A percentile compares a stretch with the other conserved stretches of the same genome.
Evolutionary conservation across 2,113 vertebrate genomes (phyloP).

Genomic region (Mobula hypostoma): DNA sequence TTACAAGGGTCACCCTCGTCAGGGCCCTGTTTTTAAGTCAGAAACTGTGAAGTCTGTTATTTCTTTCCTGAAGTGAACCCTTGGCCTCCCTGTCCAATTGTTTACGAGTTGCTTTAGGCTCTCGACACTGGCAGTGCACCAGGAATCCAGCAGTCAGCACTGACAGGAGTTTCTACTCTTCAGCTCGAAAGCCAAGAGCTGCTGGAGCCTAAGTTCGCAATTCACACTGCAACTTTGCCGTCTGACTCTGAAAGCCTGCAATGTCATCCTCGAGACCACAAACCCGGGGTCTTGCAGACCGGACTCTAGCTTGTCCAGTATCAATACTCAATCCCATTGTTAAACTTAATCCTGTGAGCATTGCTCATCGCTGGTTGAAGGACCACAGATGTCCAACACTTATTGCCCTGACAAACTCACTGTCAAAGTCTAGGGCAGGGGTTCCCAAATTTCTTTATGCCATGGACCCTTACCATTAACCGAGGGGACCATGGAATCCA

Average conservation of each 20-base stretch:
- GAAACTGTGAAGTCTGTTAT: conserved; percentile 48
- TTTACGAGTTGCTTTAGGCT: conserved; percentile 43
- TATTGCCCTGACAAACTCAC: neutral
- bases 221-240: neutral
- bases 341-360: neutral
- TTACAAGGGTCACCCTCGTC: conserved; percentile 54
- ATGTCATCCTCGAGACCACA: neutral
- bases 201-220: neutral
- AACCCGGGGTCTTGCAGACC: neutral
- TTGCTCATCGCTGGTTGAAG: neutral
- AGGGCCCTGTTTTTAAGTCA: conserved; percentile 46
- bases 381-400: neutral
- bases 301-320: neutral
- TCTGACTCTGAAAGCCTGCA: neutral
- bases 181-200: neutral
- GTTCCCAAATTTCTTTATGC: no score
- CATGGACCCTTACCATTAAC: no score
- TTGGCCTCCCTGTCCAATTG: conserved; percentile 43
- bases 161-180: neutral
- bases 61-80: conserved; percentile 48
- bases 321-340: neutral
- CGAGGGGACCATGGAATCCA: no score
- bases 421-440: neutral
- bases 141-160: neutral
- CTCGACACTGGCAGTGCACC: neutral